Evolutionary conservation across 2,888 invertebrate species (phyloP), one percentile per base, ranked within the genome.

Genomic region (Athalia rosae): DNA sequence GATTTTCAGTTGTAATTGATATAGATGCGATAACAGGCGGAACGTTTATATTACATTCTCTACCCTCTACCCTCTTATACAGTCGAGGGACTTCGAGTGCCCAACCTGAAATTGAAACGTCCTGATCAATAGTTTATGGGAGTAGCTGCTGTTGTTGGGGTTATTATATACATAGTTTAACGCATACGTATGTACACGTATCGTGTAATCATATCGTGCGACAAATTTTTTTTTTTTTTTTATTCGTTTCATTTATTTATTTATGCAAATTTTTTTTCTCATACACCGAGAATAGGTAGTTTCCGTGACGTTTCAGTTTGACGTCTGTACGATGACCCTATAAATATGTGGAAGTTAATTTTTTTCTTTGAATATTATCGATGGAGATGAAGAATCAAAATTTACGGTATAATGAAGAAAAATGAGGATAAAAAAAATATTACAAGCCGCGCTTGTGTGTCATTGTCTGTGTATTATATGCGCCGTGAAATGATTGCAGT

Each of bases 101-200:
- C 28, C 61, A 15, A 8, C 61, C 61, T 61, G 61, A 61, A 61
- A 61, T 61, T 61, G 61, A 61, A 61, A 61, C 61, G 61, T n/a
- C 13, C 13, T 61, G 61, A 61, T 61, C 61, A 13, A 61, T 61
- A 61, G 13, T 13, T 3, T 13, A 13, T 61, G 15, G n/a, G 61
- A 61, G 61, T 61, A 61, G 61, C 11, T 4, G 53, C n/a, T 11
- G 61, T 61, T 8, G 61, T 8, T 13, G 61, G 61, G 8, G n/a
- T 8, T 11, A 53, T 4, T n/a, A n/a, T 3, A n/a, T 15, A 15
- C 15, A 15, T 53, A n/a, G 53, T n/a, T 8, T 53, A n/a, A 53
- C 4, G 53, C 9, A 53, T 15, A 15, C 15, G 15, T 53, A 11
- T 4, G 8, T 53, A 28, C 28, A 28, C 28, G 0, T 2, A 28